Conservation (phyloP, 2,888 invertebrate genomes). For the Mylabris sibirica region DNA sequence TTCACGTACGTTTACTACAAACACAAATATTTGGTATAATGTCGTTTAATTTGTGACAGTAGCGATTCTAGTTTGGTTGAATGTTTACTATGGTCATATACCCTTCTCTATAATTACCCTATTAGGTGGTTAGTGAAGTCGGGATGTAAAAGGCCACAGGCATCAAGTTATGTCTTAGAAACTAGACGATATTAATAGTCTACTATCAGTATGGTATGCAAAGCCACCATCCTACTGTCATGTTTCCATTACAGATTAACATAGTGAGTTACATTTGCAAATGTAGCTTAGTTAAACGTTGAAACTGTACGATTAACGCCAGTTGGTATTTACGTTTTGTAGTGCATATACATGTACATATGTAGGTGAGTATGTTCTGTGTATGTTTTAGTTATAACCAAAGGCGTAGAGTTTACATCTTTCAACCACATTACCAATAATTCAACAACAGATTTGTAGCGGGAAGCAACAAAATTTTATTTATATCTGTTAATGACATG, state of each 20-base stretch:
- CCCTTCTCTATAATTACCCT: slow-evolving; percentile 12
- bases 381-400: slow-evolving; percentile 29
- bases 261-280: slow-evolving; percentile 46
- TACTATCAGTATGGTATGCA: slow-evolving; percentile 24
- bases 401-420: slow-evolving; percentile 10
- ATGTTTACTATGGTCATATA: slow-evolving; percentile 11
- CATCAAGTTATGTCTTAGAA: slow-evolving; percentile 20
- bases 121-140: slow-evolving; percentile 29
- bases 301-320: slow-evolving; percentile 50
- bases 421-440: not conserved
- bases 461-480: not conserved
- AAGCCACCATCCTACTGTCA: slow-evolving; percentile 32
- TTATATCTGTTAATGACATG: not conserved
- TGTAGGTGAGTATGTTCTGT: slow-evolving; percentile 14
- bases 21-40: slow-evolving; percentile 6
- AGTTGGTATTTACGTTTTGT: slow-evolving; percentile 47
- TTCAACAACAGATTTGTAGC: not conserved
- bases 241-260: slow-evolving; percentile 46
- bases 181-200: slow-evolving; percentile 1
- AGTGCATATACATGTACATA: slow-evolving; percentile 30
- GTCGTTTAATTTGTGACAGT: slow-evolving; percentile 8
- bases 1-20: not conserved
- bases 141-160: slow-evolving; percentile 21
- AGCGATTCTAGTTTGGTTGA: slow-evolving; percentile 8
- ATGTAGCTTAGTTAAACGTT: slow-evolving; percentile 48